Base-by-base conservation (phyloP, 2,888 invertebrate species). In the Noctua comes region DNA sequence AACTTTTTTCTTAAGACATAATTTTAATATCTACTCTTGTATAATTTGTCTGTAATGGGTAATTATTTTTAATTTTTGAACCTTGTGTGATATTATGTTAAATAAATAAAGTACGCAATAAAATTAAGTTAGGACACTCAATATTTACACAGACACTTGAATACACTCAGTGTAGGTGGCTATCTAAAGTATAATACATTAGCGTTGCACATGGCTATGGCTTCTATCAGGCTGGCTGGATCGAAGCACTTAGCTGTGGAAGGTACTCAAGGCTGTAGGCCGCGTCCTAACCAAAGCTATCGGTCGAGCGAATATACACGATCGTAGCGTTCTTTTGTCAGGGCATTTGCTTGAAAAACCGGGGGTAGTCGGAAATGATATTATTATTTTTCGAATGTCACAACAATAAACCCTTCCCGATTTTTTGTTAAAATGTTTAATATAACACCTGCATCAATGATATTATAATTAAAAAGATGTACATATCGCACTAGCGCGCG, bases 101-200 rank as follows among this genome's bases (percentile, higher is more conserved):
- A 24, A 54, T 24, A 54, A 57, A 57, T 57, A n/a, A n/a, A 57
- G 6, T n/a, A 57, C n/a, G n/a, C 13, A 54, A 31, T 73, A n/a
- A 36, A 77, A 70, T 78, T 79, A 70, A 84, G 54, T 70, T 68
- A 64, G 54, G 54, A 57, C 57, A 46, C 66, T 73, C 64, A 1
- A 65, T 72, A 66, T 66, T 75, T 59, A 57, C 31, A 57, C 65
- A 81, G 16, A 71, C 82, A 85, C 85, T 85, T 73, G 73, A 83
- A 81, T 46, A 69, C 80, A 71, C 76, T 76, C 40, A 66, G 54
- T 71, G 70, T 54, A 46, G 36, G 48, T 57, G 64, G 71, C 74
- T 84, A 86, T 84, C 78, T 84, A 73, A 78, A 86, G 78, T 81
- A 85, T 46, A 51, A 31, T 74, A 85, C 82, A 82, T 84, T 85